Conservation (phyloP, 2,888 invertebrate species). For the Escarpia spicata region DNA sequence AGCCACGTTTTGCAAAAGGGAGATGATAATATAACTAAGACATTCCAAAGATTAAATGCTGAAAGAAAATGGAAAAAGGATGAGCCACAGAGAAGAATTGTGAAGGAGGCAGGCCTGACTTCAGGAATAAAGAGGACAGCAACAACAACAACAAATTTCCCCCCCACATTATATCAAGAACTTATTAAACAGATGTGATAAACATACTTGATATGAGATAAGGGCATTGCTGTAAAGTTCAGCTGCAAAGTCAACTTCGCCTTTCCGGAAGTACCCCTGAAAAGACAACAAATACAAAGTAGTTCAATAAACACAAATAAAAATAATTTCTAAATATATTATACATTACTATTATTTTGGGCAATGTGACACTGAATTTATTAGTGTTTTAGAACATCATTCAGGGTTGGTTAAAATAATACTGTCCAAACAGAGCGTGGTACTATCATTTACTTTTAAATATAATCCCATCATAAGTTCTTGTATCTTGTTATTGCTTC, state of each 20-base stretch:
- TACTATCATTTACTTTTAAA: neutral
- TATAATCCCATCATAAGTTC: neutral
- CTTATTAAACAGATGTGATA: neutral
- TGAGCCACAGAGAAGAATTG: too few relatives aligned
- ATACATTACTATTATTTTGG: too few relatives aligned
- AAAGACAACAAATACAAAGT: neutral
- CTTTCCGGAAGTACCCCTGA: constrained; percentile 60
- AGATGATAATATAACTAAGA: too few relatives aligned
- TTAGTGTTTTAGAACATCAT: too few relatives aligned
- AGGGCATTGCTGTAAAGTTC: constrained; percentile 54
- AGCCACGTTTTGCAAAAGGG: too few relatives aligned
- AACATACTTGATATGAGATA: constrained; percentile 55
- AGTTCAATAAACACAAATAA: neutral
- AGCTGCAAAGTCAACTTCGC: constrained; percentile 55
- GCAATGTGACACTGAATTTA: too few relatives aligned
- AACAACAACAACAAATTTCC: too few relatives aligned
- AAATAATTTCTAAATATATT: neutral
- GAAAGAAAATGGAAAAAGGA: too few relatives aligned
- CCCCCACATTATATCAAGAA: neutral
- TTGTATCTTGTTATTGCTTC: neutral
- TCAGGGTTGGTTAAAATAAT: too few relatives aligned
- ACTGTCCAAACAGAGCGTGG: neutral
- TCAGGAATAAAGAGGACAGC: too few relatives aligned
- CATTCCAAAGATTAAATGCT: too few relatives aligned
- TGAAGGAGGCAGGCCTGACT: too few relatives aligned